Evolutionary conservation across 1,140 invertebrate genomes (phyloP), one percentile per base, ranked within the genome.

Genomic region (Prorops nasuta): DNA sequence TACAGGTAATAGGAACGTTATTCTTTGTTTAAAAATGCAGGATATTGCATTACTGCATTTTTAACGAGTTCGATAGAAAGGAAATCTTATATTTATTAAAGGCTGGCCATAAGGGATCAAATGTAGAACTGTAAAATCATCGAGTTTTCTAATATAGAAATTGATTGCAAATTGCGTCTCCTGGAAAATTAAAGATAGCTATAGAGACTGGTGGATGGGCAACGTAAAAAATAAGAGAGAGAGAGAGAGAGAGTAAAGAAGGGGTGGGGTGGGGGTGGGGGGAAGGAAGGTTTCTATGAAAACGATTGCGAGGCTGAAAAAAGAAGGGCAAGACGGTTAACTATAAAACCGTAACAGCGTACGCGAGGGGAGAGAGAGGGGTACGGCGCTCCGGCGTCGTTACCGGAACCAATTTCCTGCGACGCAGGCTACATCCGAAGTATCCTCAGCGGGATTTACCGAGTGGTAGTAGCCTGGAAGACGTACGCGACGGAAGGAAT

Each of bases 331-430:
- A 28, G 24, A 10, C 24, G 4, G 24, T 28, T 28, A 28, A 28
- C 24, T 28, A 28, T 28, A 28, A 28, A 28, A 28, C 24, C 24
- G 24, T 28, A 28, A 28, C 24, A 28, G n/a, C n/a, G n/a, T n/a
- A n/a, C n/a, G n/a, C n/a, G n/a, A n/a, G n/a, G n/a, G n/a, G n/a
- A n/a, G n/a, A n/a, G n/a, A n/a, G 24, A 28, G 10, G 24, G 24
- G n/a, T n/a, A n/a, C n/a, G n/a, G n/a, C n/a, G 24, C 24, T 28
- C 24, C n/a, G 38, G 9, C 18, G 38, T 60, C 56, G 51, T 60
- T 59, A 60, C 45, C 34, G 41, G 56, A 60, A 59, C 52, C 58
- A 59, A 59, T 60, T 60, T 60, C 49, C 58, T 40, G 37, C 48
- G 49, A 41, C 37, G 45, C 49, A 45, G 36, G 38, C 35, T 59